A percentile compares a stretch with the other conserved stretches of the same genome.
Conservation (phyloP, 2,797 vertebrate species). For the Delichon dasypus region DNA sequence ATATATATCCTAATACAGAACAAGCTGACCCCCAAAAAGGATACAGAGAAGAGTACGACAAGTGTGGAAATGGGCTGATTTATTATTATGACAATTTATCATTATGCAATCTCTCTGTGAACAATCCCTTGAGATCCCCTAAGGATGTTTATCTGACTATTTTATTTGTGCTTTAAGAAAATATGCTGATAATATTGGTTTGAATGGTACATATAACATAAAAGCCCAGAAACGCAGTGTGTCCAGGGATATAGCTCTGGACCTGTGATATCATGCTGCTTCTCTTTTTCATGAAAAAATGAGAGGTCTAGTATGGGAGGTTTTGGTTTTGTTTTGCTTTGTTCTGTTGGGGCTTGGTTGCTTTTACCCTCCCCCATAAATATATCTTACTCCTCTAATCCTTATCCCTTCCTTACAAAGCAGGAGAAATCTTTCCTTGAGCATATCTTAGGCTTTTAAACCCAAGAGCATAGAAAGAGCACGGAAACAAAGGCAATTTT, state of each 20-base stretch:
- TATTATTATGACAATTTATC: neutral
- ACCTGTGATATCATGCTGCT: rapidly evolving
- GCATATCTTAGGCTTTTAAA: neutral
- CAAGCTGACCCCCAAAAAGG: neutral
- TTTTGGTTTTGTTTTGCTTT: neutral
- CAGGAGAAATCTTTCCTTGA: neutral
- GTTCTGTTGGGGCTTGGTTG: rapidly evolving
- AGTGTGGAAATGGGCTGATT: neutral
- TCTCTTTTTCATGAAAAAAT: neutral
- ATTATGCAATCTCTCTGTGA: neutral
- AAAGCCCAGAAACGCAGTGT: neutral
- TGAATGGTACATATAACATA: neutral
- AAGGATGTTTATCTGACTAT: neutral
- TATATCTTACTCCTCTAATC: neutral
- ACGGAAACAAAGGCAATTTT: neutral
- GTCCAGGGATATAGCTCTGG: neutral
- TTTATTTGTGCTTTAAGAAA: neutral
- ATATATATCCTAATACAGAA: neutral
- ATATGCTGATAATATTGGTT: neutral
- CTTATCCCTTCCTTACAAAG: neutral
- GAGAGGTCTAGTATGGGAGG: rapidly evolving
- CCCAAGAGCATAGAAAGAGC: neutral
- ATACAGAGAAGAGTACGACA: neutral
- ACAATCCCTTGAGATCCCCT: neutral
- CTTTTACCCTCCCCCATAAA: neutral